Evolutionary conservation across 2,113 vertebrate genomes (phyloP), one percentile per base, ranked within the genome.

Genomic region (Megaceryle maxima): DNA sequence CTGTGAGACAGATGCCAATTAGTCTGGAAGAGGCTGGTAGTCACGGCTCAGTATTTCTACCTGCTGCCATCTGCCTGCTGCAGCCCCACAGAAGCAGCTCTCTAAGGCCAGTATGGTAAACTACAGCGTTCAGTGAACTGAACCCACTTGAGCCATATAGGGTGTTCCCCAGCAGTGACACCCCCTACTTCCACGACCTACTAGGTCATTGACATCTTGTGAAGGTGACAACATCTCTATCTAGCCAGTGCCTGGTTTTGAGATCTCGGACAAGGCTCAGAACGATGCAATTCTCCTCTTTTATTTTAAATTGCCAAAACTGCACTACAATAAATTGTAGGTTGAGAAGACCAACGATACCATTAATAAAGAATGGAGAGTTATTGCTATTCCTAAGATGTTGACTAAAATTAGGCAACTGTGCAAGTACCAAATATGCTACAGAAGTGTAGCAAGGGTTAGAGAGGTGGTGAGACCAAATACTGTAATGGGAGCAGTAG

Each of bases 1-100:
- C 94, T 89, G 94, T 68, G 93, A 91, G 95, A 82, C 94, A 95
- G 91, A 95, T 95, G 93, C 96, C 95, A 96, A 46, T 95, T 95
- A 91, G 69, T n/a, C 50, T 80, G 59, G n/a, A 83, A 78, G 43
- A 82, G 57, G 56, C 64, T 94, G 57, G 83, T 19, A 94, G 83
- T 28, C 46, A 24, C 48, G 19, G 48, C 62, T 87, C 67, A 35
- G 66, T 64, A 55, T 35, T 96, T 46, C 55, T 70, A 41, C 72
- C 75, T 80, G 13, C 75, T 48, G 73, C 43, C 4, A 5, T 15
- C 57, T 69, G 28, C 13, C 25, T 37, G 63, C 59, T 83, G 79
- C 76, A 59, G 90, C 43, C 56, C 56, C 60, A 29, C 57, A 78
- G 77, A 51, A 59, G 33, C 35, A 81, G 87, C 51, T 75, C 46